Conservation (phyloP, 2,113 vertebrate genomes). For the Aspiorhynchus laticeps region DNA sequence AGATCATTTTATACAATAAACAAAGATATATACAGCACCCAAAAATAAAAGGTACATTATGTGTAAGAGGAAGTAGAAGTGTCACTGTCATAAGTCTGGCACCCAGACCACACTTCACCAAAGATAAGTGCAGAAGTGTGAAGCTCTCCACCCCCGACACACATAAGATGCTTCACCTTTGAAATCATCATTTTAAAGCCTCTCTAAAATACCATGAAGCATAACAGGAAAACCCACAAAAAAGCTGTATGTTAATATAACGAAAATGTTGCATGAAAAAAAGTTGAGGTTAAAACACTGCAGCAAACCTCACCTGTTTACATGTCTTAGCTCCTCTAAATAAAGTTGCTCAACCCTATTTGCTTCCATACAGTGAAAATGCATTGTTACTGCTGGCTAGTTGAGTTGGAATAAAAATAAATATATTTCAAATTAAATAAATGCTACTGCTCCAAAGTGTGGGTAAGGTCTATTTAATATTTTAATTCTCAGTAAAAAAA, state of each 20-base stretch:
- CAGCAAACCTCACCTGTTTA: neutral
- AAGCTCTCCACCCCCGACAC: conserved; percentile 20
- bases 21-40: neutral
- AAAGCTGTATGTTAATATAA: neutral
- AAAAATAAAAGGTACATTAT: neutral
- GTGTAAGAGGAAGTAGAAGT: conserved; percentile 29
- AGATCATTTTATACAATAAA: neutral
- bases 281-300: neutral
- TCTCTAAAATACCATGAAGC: neutral
- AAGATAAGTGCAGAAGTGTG: conserved; percentile 37
- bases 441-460: no score
- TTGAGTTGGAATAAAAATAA: no score
- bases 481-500: no score
- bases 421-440: no score
- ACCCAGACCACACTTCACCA: conserved; percentile 29
- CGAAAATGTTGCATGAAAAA: neutral
- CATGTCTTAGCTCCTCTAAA: no score
- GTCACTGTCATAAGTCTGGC: conserved; percentile 14
- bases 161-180: conserved; percentile 8
- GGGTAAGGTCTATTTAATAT: no score
- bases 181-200: neutral
- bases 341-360: no score
- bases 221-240: neutral
- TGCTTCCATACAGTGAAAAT: no score
- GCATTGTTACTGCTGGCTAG: no score